Base-by-base conservation (phyloP, 2,888 invertebrate species). In the Ennomos fuscantarius region DNA sequence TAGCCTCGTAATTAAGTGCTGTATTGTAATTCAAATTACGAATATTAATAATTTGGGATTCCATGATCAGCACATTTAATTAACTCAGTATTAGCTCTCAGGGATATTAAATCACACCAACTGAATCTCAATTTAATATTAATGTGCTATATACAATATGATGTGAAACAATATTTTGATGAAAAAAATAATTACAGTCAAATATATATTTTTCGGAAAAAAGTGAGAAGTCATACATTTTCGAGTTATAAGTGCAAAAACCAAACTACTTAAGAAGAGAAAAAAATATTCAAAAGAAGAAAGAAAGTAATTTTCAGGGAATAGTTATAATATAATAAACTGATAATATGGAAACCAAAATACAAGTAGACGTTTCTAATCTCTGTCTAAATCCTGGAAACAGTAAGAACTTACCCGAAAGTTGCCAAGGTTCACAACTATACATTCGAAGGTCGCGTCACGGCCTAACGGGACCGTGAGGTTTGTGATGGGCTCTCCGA, bases 371-470 rank as follows among this genome's bases (percentile, higher is more conserved):
- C 24, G 6, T 24, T 24, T 24, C 24, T 3, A 24, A 24, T 24
- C 24, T 24, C 1, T 24, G 6, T 24, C 6, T 24, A 24, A 24
- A 24, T 24, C 24, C 5, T 6, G 5, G 24, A 24, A 24, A 24
- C 24, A 24, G 24, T 24, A 24, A 24, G 24, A 24, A 24, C 95
- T 95, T 93, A 97, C 98, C 92, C 97, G 94, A 92, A 96, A 97
- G 81, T 97, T 97, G 66, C 97, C 97, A 72, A 98, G 94, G 88
- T 97, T 96, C 79, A 95, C 95, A 66, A 98, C 97, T 79, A 96
- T 94, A 88, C 98, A 98, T 81, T 96, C 96, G 88, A 98, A 97
- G 68, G 95, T 96, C 55, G 97, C 97, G 89, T 98, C 97, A 75
- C 97, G 94, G 70, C 97, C 97, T 59, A 97, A 93, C 49, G 97